Conservation (phyloP, 2,888 invertebrate species). For the Ormyrus labotus region DNA sequence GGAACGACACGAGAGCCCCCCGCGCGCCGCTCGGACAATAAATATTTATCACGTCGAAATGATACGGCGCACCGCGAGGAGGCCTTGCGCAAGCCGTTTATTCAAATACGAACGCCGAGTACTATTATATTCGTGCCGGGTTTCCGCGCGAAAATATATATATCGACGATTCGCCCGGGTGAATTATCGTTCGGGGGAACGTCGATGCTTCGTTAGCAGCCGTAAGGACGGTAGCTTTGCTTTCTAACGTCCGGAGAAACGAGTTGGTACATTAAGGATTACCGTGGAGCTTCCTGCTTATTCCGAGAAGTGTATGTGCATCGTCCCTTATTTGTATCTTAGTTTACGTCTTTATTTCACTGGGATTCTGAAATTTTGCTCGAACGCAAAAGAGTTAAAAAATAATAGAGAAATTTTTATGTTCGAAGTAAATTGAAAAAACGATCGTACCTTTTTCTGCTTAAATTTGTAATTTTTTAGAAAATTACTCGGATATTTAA, state of each 20-base stretch:
- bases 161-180: slow-evolving; percentile 3
- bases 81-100: slow-evolving; percentile 29
- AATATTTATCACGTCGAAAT: slow-evolving; percentile 47
- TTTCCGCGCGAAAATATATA: slow-evolving; percentile 30
- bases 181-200: slow-evolving; percentile 44
- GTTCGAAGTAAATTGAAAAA: no score
- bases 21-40: slow-evolving; percentile 20
- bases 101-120: slow-evolving; percentile 33
- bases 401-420: no score
- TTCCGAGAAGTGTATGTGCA: not conserved
- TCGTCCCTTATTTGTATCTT: no score
- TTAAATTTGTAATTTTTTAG: no score
- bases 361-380: no score
- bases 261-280: slow-evolving; percentile 32
- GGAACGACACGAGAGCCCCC: not conserved
- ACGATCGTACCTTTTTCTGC: no score
- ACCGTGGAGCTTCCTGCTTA: slow-evolving; percentile 22
- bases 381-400: no score
- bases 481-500: no score
- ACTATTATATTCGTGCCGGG: not conserved
- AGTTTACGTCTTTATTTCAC: no score
- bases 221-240: slow-evolving; percentile 4
- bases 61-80: slow-evolving; percentile 12
- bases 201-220: slow-evolving; percentile 47
- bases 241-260: not conserved